phyloP scores from a whole-genome alignment of 2,113 vertebrate genomes.

The Oxygymnocypris stewartii region DNA sequence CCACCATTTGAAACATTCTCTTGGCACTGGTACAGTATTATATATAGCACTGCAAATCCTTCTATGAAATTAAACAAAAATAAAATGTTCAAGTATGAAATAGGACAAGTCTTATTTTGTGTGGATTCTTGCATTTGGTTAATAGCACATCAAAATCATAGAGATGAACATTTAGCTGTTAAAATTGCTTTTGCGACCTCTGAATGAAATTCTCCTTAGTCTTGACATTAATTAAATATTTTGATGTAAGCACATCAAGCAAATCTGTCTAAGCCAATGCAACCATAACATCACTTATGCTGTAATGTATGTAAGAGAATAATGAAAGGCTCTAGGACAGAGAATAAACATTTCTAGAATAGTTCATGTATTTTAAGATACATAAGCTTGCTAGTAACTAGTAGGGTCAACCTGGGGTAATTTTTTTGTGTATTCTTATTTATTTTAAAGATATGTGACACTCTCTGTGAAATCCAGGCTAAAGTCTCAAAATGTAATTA shows the following conservation, averaged over 20 bases:
- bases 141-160: background rate
- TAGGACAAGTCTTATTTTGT: background rate
- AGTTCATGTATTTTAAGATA: background rate
- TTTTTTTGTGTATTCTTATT: background rate
- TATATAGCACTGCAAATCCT: background rate
- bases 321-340: background rate
- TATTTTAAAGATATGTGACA: too few species aligned
- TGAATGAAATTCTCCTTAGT: background rate
- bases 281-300: slow-evolving; percentile 24
- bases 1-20: background rate
- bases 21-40: background rate
- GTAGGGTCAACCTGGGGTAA: too few species aligned
- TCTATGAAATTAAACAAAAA: background rate
- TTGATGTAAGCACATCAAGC: slow-evolving; percentile 10
- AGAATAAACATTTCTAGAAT: background rate
- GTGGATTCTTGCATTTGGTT: background rate
- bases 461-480: too few species aligned
- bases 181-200: background rate
- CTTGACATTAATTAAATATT: slow-evolving; percentile 15
- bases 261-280: slow-evolving; percentile 14
- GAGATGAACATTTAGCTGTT: background rate
- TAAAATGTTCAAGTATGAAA: background rate
- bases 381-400: background rate
- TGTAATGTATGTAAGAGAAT: background rate
- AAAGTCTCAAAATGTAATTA: too few species aligned